Conservation (phyloP, 2,797 vertebrate species). For the Psittacula derbiana region DNA sequence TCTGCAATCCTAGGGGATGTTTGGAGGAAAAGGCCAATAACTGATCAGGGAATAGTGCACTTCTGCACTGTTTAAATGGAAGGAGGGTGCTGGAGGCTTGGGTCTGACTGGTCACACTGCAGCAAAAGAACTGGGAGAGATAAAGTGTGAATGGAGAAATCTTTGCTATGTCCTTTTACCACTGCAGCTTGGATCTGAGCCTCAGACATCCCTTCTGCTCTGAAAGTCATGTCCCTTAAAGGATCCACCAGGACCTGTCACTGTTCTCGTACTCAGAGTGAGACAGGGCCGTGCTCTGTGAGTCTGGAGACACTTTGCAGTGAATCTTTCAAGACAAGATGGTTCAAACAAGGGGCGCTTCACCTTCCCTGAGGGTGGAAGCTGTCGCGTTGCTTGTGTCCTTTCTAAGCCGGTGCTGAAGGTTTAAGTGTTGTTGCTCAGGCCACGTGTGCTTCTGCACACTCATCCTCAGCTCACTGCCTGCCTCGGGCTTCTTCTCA, state of each 20-base stretch:
- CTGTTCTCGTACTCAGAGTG: neutral
- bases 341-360: neutral
- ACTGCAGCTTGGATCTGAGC: neutral
- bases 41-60: neutral
- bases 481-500: neutral
- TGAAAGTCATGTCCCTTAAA: accelerated
- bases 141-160: neutral
- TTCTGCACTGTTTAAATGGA: neutral
- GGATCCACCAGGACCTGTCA: neutral
- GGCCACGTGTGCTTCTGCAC: neutral
- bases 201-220: neutral
- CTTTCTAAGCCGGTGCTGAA: neutral
- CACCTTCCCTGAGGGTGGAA: neutral
- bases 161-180: neutral
- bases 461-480: neutral
- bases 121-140: neutral
- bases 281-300: neutral
- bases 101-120: neutral
- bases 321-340: neutral
- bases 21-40: neutral
- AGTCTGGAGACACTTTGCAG: neutral
- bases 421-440: neutral
- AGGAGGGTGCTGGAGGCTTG: neutral
- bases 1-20: neutral
- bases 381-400: neutral